Percentiles rank a stretch among this genome's conserved stretches.
Evolutionary conservation across 2,888 invertebrate genomes (phyloP).

Genomic region (Lasioglossum figueresi): DNA sequence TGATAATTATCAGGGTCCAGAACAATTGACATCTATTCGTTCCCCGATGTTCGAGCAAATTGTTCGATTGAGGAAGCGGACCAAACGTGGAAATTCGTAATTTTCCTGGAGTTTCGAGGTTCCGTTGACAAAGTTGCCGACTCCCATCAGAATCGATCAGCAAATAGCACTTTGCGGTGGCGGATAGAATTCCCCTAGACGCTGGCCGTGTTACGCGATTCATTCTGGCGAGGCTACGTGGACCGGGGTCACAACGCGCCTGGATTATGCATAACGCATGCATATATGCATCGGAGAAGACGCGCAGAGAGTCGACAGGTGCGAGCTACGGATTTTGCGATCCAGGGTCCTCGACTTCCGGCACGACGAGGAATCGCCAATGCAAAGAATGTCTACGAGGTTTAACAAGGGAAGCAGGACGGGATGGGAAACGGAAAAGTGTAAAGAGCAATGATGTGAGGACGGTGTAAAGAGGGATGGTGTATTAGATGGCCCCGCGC

Average conservation of each 20-base stretch:
- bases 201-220: conserved; percentile 38
- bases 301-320: conserved; percentile 62
- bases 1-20: neutral
- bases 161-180: conserved; percentile 43
- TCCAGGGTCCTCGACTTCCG: conserved; percentile 52
- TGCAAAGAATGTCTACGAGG: conserved; percentile 50
- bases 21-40: conserved; percentile 1
- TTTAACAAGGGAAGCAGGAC: conserved; percentile 28
- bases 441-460: conserved; percentile 19
- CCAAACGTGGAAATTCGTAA: conserved; percentile 20
- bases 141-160: conserved; percentile 46
- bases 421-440: conserved; percentile 10
- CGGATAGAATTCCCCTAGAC: conserved; percentile 41
- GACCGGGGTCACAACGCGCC: conserved; percentile 53
- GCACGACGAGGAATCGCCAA: conserved; percentile 66
- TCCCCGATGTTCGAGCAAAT: neutral
- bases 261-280: conserved; percentile 64
- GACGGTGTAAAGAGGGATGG: conserved; percentile 43
- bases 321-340: conserved; percentile 61
- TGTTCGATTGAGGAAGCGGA: neutral
- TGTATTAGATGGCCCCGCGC: conserved; percentile 76
- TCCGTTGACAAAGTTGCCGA: conserved; percentile 23
- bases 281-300: conserved; percentile 62
- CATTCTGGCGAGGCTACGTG: conserved; percentile 25
- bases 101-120: conserved; percentile 1